Evolutionary conservation across 2,888 invertebrate genomes (phyloP).

Genomic region (Trichogramma evanescens): DNA sequence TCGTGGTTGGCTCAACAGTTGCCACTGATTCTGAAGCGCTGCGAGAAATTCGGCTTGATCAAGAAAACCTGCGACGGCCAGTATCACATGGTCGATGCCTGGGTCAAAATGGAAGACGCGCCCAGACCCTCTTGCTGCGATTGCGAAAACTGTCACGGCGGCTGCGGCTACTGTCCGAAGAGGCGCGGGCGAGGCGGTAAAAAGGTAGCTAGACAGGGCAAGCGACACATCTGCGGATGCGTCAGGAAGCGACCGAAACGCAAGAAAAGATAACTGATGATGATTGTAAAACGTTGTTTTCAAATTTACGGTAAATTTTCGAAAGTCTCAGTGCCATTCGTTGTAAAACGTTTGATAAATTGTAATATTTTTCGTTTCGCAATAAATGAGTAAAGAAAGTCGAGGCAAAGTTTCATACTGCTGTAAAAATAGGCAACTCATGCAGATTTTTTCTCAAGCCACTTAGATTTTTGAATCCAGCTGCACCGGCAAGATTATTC

Average conservation of each 20-base stretch:
- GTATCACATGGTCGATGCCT: conserved; percentile 47
- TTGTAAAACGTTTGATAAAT: too few species aligned
- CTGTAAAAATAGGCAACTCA: too few species aligned
- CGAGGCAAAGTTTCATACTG: too few species aligned
- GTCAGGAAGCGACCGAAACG: conserved; percentile 6
- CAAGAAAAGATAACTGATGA: too few species aligned
- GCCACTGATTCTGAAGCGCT: conserved; percentile 22
- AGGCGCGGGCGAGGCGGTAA: background rate
- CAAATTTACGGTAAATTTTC: too few species aligned
- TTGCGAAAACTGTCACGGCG: conserved; percentile 26
- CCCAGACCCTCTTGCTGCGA: conserved; percentile 25
- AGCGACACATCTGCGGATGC: conserved; percentile 12
- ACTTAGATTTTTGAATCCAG: too few species aligned
- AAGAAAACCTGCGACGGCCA: conserved; percentile 15
- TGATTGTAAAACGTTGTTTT: too few species aligned
- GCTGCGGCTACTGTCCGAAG: conserved; percentile 26
- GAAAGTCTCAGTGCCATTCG: too few species aligned
- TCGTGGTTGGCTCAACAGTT: conserved; percentile 26
- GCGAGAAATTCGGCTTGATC: conserved; percentile 24
- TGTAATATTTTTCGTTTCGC: too few species aligned
- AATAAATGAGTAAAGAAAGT: too few species aligned
- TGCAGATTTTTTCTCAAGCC: too few species aligned
- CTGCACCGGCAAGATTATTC: too few species aligned
- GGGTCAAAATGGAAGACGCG: conserved; percentile 33
- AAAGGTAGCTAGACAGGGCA: background rate